Evolutionary conservation across 2,888 invertebrate genomes (phyloP), one percentile per base, ranked within the genome.

Genomic region (Drosophila barbarae): DNA sequence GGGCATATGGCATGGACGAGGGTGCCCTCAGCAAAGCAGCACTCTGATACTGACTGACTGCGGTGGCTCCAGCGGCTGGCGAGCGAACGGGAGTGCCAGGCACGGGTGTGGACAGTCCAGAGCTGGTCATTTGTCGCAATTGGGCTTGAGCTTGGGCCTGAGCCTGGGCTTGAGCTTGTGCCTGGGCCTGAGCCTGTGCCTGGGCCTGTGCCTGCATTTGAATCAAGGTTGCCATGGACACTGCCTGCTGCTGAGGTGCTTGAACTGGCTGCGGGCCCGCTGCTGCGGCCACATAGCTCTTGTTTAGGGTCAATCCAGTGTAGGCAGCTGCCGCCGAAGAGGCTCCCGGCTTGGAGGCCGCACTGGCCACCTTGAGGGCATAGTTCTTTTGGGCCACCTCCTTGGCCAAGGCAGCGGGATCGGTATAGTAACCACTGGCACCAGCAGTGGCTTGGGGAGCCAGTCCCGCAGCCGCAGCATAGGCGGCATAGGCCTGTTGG

Each of bases 371-470:
- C 85, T 93, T 93, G 49, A 95, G 91, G 36, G 94, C 93, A 88
- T 95, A 95, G 88, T 93, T 95, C 90, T 95, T 95, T 87, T 95
- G 95, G 38, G 95, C 95, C 71, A 95, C 94, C 85, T 95, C 95
- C 87, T 95, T 95, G 83, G 95, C 95, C 72, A 94, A 89, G 44
- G 93, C 90, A 52, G 92, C 93, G 28, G 93, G 91, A 88, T 93
- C 93, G 63, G 79, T 51, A 15, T 76, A 76, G 58, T 82, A 82
- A 26, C 69, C 59, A n/a, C 49, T 50, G 5, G 68, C 49, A 0
- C 44, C 46, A 2, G 59, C 49, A 0, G 42, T 5, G 23, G 65
- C 44, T 1, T 69, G 65, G 1, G 76, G 69, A 0, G 60, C 76
- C 55, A 75, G 90, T 89, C 72, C 85, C 15, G 71, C 73, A 2